phyloP scores from a whole-genome alignment of 1,140 invertebrate genomes.

The Leptoteleia sp. region DNA sequence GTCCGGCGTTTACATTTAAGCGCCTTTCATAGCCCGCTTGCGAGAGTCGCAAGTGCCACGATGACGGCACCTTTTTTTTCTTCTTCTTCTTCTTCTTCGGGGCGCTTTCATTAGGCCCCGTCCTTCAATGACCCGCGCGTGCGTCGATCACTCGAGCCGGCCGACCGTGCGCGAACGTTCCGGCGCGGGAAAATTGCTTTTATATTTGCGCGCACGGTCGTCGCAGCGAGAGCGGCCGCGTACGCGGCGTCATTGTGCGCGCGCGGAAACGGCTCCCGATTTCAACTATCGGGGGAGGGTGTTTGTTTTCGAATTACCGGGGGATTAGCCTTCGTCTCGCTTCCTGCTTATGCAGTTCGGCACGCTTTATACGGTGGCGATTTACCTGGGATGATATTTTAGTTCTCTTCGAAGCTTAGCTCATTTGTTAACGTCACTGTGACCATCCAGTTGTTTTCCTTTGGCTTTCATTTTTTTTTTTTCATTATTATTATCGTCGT shows the following conservation, averaged over 20 bases:
- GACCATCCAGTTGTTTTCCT: no score
- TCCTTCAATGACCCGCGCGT: no score
- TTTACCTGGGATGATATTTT: no score
- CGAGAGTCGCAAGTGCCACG: constrained; percentile 38
- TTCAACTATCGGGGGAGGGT: neutral
- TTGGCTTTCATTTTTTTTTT: no score
- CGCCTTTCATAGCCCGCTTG: constrained; percentile 36
- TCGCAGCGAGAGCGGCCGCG: neutral
- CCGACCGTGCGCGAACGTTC: constrained; percentile 1
- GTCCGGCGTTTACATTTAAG: constrained; percentile 39
- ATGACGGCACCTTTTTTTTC: constrained; percentile 45
- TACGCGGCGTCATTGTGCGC: constrained; percentile 5
- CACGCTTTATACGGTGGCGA: no score
- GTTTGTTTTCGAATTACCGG: constrained; percentile 7
- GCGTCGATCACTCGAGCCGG: no score
- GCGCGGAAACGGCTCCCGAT: constrained; percentile 1
- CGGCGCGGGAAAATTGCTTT: no score
- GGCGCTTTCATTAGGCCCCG: no score
- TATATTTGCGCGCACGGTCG: constrained; percentile 1
- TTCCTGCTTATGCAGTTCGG: constrained; percentile 3
- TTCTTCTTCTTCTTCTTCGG: no score
- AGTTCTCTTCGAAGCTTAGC: no score
- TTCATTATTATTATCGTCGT: no score
- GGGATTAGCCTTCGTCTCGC: constrained; percentile 16
- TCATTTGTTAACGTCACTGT: no score